Percentiles rank a stretch among this genome's conserved stretches.
Conservation (phyloP, 2,113 vertebrate genomes). For the Aspidoscelis tigris region DNA sequence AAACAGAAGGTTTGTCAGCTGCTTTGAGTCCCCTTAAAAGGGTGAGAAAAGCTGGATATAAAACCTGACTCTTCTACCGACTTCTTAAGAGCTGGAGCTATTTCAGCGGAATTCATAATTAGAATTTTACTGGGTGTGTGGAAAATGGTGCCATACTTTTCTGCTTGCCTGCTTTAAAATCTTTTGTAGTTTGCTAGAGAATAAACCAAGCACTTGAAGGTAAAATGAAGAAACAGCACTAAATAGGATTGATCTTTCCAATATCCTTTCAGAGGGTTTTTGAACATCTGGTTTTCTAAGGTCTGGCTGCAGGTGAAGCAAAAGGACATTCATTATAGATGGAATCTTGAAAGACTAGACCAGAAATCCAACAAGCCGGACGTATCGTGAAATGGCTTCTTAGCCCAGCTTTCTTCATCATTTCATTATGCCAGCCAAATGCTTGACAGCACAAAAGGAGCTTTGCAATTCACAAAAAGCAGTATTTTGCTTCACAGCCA, state of each 20-base stretch:
- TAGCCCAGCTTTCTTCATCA: neutral
- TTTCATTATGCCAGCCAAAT: too few species aligned
- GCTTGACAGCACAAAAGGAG: too few species aligned
- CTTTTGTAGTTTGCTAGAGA: constrained; percentile 17
- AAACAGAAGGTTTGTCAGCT: too few species aligned
- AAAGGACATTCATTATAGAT: neutral
- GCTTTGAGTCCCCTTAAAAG: too few species aligned
- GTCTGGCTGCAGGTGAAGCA: constrained; percentile 51
- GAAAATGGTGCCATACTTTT: neutral
- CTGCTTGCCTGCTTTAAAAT: neutral
- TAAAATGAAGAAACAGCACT: neutral
- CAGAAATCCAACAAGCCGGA: neutral
- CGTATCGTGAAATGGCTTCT: neutral
- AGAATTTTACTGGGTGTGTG: neutral
- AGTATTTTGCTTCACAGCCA: neutral
- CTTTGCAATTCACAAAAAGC: too few species aligned
- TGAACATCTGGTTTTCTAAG: rapidly evolving
- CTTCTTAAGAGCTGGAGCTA: too few species aligned
- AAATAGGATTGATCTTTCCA: constrained; percentile 26
- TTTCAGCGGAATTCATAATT: rapidly evolving
- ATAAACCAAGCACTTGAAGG: neutral
- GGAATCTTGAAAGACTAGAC: neutral
- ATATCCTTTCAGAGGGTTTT: neutral
- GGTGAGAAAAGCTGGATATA: too few species aligned
- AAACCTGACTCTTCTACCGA: too few species aligned